Evolutionary conservation across 2,888 invertebrate species (phyloP).

Genomic region (Amaurobius ferox): DNA sequence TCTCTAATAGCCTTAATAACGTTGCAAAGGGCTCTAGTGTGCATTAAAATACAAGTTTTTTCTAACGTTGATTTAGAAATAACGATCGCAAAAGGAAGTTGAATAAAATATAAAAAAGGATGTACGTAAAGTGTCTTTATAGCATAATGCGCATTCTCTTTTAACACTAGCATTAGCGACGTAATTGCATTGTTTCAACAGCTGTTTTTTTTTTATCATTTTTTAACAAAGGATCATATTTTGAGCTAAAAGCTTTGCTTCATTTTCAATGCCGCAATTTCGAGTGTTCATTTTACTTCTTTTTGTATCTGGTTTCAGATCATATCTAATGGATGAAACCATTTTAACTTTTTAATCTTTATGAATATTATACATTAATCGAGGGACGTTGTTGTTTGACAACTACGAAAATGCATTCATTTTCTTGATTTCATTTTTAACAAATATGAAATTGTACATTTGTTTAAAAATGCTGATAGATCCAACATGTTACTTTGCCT

Average conservation of each 20-base stretch:
- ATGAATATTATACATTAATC: too few species aligned
- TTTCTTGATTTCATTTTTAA: too few species aligned
- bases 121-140: constrained; percentile 52
- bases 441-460: too few species aligned
- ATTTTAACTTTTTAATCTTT: constrained; percentile 17
- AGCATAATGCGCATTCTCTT: constrained; percentile 35
- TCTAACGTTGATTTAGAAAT: constrained; percentile 66
- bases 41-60: constrained; percentile 64
- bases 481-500: too few species aligned
- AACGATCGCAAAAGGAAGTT: constrained; percentile 53
- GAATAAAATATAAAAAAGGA: constrained; percentile 19
- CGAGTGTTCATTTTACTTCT: constrained; percentile 1
- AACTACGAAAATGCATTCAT: too few species aligned
- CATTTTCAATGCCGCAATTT: constrained; percentile 16
- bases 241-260: constrained; percentile 19
- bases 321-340: constrained; percentile 5
- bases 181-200: constrained; percentile 65
- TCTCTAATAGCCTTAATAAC: constrained; percentile 68
- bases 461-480: too few species aligned
- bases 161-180: constrained; percentile 58
- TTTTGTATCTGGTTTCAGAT: neutral
- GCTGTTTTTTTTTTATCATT: constrained; percentile 51
- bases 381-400: too few species aligned
- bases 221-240: constrained; percentile 32
- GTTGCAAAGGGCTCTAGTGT: constrained; percentile 39